A percentile compares a stretch with the other conserved stretches of the same genome.
phyloP scores from a whole-genome alignment of 2,113 vertebrate genomes.

The Actenoides hombroni region DNA sequence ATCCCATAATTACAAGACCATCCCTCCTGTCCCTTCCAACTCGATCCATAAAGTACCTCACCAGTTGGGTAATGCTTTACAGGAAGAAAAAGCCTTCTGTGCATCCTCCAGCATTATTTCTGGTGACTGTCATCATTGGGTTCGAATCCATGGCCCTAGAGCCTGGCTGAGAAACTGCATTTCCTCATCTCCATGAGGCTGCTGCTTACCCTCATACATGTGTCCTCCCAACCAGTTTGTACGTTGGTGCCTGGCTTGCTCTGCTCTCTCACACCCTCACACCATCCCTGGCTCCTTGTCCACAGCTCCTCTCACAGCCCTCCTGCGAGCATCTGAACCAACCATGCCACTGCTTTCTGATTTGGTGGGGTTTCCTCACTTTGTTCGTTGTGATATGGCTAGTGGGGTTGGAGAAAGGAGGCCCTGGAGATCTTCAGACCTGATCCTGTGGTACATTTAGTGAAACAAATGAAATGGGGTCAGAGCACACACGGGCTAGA shows the following conservation, averaged over 20 bases:
- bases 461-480: not conserved
- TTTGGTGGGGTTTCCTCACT: not conserved
- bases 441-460: not conserved
- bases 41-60: not conserved
- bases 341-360: not conserved
- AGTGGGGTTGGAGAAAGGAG: not conserved
- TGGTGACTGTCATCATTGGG: not conserved
- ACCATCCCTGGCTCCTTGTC: not conserved
- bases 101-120: not conserved
- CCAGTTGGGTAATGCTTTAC: not conserved
- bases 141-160: not conserved
- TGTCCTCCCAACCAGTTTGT: not conserved
- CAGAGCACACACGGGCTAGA: rapidly evolving
- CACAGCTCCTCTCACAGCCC: not conserved
- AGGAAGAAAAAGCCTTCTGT: not conserved
- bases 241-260: not conserved
- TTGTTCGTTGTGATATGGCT: not conserved
- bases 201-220: rapidly evolving
- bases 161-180: not conserved
- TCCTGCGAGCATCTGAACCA: rapidly evolving
- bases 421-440: not conserved
- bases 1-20: conserved; percentile 47
- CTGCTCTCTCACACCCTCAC: not conserved
- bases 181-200: not conserved
- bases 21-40: conserved; percentile 25